Evolutionary conservation across 2,113 vertebrate genomes (phyloP), one percentile per base, ranked within the genome.

Genomic region (Nibea coibor): DNA sequence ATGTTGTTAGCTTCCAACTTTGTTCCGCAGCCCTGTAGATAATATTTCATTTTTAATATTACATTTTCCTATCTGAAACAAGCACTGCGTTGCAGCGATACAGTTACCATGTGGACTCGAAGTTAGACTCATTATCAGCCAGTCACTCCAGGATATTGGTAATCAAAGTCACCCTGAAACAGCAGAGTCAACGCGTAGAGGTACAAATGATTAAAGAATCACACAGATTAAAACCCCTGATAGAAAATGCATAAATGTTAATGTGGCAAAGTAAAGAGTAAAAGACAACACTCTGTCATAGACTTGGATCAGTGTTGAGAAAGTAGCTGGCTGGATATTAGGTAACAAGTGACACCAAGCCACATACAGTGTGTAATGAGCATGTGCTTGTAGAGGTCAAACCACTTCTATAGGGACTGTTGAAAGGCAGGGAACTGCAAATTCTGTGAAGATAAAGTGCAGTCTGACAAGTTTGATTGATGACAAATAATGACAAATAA

Each of bases 1-100:
- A 71, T 43, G 19, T 10, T 61, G 54, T 35, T 75, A 35, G 10
- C 72, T 78, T 85, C 45, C 54, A 35, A 10, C 45, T 51, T 51
- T 12, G 62, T 24, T 47, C 14, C 16, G 8, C 56, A 22, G 4
- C 7, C 16, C 57, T 16, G 66, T 10, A 42, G 63, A 48, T 42
- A 70, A 24, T 10, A 39, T 53, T 68, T 68, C 15, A 26, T 15
- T 50, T 11, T 59, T 39, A 26, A 68, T 50, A 31, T 39, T 20
- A 28, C 8, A 72, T 72, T 72, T 77, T 42, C 47, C 12, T 6
- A 11, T 58, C 15, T 62, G 58, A 31, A 84, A 43, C n/a, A 17
- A 20, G 39, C n/a, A 28, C 28, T 47, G 51, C 47, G 72, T 53
- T 75, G 24, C n/a, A 59, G 51, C 43, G 28, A 69, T 53, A 45